Evolutionary conservation across 1,140 invertebrate genomes (phyloP), one percentile per base, ranked within the genome.

Genomic region (Micrasema minimum): DNA sequence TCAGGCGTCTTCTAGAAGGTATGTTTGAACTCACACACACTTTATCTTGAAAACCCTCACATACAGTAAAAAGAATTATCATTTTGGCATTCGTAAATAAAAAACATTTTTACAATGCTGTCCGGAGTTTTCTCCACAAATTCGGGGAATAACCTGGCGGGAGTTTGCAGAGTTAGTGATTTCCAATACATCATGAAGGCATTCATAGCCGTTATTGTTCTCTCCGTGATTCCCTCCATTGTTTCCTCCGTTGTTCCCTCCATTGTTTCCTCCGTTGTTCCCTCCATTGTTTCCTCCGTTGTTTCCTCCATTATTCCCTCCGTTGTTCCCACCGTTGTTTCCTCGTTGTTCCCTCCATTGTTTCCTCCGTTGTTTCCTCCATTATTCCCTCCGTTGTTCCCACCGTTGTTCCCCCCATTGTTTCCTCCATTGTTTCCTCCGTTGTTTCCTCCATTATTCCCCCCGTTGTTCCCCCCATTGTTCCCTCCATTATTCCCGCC

Each of bases 41-140:
- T n/a, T n/a, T n/a, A n/a, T n/a, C n/a, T n/a, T n/a, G n/a, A n/a
- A n/a, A n/a, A n/a, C n/a, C n/a, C n/a, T n/a, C n/a, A n/a, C n/a
- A n/a, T n/a, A n/a, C n/a, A n/a, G n/a, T n/a, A n/a, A n/a, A n/a
- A n/a, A n/a, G n/a, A n/a, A n/a, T n/a, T n/a, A n/a, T n/a, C n/a
- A n/a, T n/a, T n/a, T n/a, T n/a, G n/a, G n/a, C n/a, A n/a, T n/a
- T n/a, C n/a, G n/a, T n/a, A n/a, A n/a, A n/a, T n/a, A n/a, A n/a
- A n/a, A n/a, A n/a, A n/a, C n/a, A n/a, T n/a, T n/a, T n/a, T 80
- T 53, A 85, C 83, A 64, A 72, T 95, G 93, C 77, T 94, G 92
- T 23, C 91, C 91, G 12, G 84, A 87, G 80, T 95, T 94, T 76
- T 91, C 88, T 7, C 93, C 93, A 77, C 93, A 95, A 50, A 89